phyloP scores from a whole-genome alignment of 2,888 invertebrate species.

The Chymomyza fuscimana region DNA sequence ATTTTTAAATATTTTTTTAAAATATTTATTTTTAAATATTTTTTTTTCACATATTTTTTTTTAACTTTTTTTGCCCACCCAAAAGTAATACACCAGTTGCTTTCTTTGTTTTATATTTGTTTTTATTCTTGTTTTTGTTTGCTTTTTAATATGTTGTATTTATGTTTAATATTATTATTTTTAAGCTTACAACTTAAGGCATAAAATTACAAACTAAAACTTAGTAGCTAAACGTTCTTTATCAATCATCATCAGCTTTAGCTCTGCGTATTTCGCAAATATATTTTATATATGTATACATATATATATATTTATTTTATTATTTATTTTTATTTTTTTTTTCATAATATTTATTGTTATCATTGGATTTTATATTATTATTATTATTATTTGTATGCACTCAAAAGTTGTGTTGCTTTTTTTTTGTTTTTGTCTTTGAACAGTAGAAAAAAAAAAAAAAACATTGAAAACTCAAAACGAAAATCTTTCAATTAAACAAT shows the following conservation, averaged over 20 bases:
- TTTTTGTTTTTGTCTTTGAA: conserved; percentile 17
- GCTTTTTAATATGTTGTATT: conserved; percentile 66
- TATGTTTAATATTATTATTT: conserved; percentile 58
- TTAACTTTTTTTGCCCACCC: too few relatives aligned
- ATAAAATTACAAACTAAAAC: conserved; percentile 77
- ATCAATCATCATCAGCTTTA: conserved; percentile 56
- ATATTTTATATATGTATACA: conserved; percentile 37
- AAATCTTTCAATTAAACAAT: conserved; percentile 4
- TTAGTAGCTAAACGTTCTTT: conserved; percentile 57
- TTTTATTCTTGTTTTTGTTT: conserved; percentile 54
- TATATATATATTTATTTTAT: conserved; percentile 25
- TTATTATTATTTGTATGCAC: conserved; percentile 24
- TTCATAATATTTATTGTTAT: conserved; percentile 26
- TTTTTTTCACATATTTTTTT: too few relatives aligned
- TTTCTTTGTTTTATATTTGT: conserved; percentile 43
- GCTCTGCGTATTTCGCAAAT: conserved; percentile 43
- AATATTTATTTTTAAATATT: too few relatives aligned
- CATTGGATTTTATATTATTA: conserved; percentile 31
- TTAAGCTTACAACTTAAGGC: conserved; percentile 79
- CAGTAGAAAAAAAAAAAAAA: conserved; percentile 6
- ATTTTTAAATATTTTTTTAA: too few relatives aligned
- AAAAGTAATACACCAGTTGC: neutral
- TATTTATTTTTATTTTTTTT: conserved; percentile 13
- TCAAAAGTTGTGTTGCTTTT: conserved; percentile 22
- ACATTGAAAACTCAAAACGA: conserved; percentile 16